Base-by-base conservation (phyloP, 1,140 invertebrate species). In the Drosophila nebulosa region DNA sequence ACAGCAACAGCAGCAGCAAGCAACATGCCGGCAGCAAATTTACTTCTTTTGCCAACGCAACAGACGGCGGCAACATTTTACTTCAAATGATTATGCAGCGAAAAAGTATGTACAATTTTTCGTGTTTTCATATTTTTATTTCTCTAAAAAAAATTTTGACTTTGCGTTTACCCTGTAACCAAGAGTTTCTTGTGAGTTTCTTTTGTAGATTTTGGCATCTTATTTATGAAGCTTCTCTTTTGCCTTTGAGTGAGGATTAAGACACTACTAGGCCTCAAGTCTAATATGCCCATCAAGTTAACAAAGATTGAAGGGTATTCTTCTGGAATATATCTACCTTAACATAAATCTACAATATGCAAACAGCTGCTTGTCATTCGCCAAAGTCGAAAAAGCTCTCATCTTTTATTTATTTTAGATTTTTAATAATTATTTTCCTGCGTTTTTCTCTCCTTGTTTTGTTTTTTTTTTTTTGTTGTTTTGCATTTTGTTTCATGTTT, bases 361-460 rank as follows among this genome's bases (percentile, higher is more conserved):
- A 86, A 86, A 86, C 81, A 86, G 81, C 81, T 86, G 81, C 81
- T 74, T 74, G 81, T 85, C 81, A 86, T 76, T 71, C 69, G 81
- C 81, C 72, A 71, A 56, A 67, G 81, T 81, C 81, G 69, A 60
- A 16, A 60, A 86, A 78, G 59, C 69, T 81, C 70, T 86, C 81
- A 86, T 86, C 83, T 86, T 78, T 86, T 86, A 86, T 86, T 86
- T 86, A 86, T 86, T 86, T 88, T 86, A 86, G 81, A 86, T 86
- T 86, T 86, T 86, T 86, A 86, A 86, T 86, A 86, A 86, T 86
- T 74, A 86, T 80, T 85, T 84, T 69, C 39, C 39, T 46, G 39
- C 67, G 78, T 65, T 66, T 53, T 53, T 16, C 2, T 39, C 42
- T 18, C 66, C 24, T 67, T 64, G 59, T 57, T 60, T 69, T 39